Conservation (phyloP, 2,113 vertebrate genomes). For the Illadopsis cleaveri region DNA sequence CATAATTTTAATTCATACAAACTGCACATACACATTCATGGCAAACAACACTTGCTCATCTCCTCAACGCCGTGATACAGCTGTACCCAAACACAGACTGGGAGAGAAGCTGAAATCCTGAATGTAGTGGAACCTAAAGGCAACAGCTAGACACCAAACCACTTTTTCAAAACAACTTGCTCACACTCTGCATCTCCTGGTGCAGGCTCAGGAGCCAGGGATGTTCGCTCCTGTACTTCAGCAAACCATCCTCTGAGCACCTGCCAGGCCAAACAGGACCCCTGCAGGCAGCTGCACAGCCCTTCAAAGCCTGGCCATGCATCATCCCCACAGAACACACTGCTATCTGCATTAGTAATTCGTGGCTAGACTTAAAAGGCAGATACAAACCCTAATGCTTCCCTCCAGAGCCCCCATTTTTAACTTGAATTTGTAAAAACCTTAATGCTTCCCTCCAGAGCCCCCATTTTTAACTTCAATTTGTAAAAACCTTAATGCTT, state of each 20-base stretch:
- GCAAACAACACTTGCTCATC: neutral
- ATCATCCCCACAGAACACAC: fast-evolving
- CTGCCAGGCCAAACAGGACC: neutral
- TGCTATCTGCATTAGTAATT: neutral
- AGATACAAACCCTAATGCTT: neutral
- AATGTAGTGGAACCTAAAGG: fast-evolving
- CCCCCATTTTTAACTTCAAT: neutral
- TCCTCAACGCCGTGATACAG: neutral
- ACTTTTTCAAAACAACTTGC: fast-evolving
- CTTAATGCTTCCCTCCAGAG: neutral
- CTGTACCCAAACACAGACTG: neutral
- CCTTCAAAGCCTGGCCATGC: neutral
- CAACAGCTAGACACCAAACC: neutral
- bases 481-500: neutral
- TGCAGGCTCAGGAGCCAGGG: neutral
- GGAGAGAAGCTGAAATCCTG: neutral
- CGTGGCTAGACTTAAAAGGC: neutral
- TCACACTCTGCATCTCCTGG: neutral
- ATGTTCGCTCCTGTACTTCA: neutral
- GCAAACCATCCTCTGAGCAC: neutral
- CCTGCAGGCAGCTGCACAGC: neutral
- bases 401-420: neutral
- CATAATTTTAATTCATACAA: neutral
- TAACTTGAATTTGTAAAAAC: neutral
- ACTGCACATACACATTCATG: neutral